Base-by-base conservation (phyloP, 2,113 vertebrate species). In the Acanthisitta chloris region DNA sequence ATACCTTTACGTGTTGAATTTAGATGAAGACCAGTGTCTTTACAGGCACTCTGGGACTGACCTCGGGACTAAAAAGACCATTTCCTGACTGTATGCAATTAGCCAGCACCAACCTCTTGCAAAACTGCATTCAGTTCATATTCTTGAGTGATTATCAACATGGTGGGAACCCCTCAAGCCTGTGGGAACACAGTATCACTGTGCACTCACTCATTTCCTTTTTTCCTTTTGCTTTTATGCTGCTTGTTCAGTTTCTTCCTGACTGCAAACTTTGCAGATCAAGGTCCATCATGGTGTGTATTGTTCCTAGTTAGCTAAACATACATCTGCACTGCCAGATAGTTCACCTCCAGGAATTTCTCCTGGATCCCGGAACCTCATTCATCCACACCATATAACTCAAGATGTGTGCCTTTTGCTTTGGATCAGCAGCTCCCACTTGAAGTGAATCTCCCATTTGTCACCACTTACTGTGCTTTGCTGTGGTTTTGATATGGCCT, bases 21-120 rank as follows among this genome's bases (percentile, higher is more conserved):
- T 66, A 62, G 51, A 33, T 74, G 34, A 71, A 93, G 31, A 26
- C 61, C 2, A 5, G 9, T 64, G 54, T 81, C 77, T 80, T 81
- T 91, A 54, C 54, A 73, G 51, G 42, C 69, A 38, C 1, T 1
- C 31, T 57, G 73, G 34, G 23, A 55, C 58, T 25, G 29, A 80
- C 20, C 17, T 67, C 48, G 17, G 43, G 46, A 69, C 46, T 84
- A 57, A 70, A 77, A 84, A 42, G 46, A 70, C 40, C 7, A 31
- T 71, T 85, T 91, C 45, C 48, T 1, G 2, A 24, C 79, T 73
- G 6, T 45, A 25, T 46, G 34, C 28, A 59, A 33, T 61, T 83
- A 74, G 57, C 21, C 1, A 2, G 31, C 28, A 69, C 14, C 0
- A 0, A 36, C 33, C 23, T 66, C 45, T 76, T 77, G 31, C 61